These are phyloP conservation scores for Muricea muricata DNA, from an alignment of 92 coral and sea anemone species.

Conservation along the genomic window DNA sequence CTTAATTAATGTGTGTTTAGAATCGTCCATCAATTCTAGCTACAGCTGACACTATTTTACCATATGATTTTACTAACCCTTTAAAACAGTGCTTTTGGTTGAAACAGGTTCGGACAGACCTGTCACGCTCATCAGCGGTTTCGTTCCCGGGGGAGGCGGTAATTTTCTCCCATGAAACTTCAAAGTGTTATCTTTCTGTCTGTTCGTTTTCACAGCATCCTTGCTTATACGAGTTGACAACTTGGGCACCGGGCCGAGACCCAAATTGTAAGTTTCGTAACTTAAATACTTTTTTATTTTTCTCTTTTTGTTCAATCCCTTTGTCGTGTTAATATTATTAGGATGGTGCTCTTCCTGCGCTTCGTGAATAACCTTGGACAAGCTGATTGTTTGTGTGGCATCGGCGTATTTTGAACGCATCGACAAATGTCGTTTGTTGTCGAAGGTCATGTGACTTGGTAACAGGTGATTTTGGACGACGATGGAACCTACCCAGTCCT, in stretches of 20 bases:
- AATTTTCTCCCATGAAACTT: neutral
- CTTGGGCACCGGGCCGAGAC: neutral
- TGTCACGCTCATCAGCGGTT: neutral
- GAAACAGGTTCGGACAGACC: neutral
- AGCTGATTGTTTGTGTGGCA: neutral
- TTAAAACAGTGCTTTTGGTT: neutral
- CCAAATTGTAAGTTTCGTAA: neutral
- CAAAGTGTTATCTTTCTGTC: neutral
- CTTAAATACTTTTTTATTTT: neutral
- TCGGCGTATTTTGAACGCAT: conserved; percentile 2
- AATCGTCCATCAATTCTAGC: no score
- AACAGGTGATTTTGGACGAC: neutral
- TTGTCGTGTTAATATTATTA: neutral
- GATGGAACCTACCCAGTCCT: conserved; percentile 1
- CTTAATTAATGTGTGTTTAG: no score
- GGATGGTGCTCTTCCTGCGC: neutral
- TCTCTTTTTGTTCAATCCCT: neutral
- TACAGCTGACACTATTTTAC: no score
- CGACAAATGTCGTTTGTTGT: conserved; percentile 8
- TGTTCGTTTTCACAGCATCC: conserved; percentile 3
- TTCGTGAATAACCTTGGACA: neutral
- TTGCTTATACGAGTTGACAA: neutral
- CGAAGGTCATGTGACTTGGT: conserved; percentile 19
- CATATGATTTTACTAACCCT: neutral
- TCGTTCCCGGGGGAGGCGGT: neutral